These are phyloP conservation scores for Herminia tarsipennalis DNA, from an alignment of 2,888 invertebrate species.

Conservation along the genomic window DNA sequence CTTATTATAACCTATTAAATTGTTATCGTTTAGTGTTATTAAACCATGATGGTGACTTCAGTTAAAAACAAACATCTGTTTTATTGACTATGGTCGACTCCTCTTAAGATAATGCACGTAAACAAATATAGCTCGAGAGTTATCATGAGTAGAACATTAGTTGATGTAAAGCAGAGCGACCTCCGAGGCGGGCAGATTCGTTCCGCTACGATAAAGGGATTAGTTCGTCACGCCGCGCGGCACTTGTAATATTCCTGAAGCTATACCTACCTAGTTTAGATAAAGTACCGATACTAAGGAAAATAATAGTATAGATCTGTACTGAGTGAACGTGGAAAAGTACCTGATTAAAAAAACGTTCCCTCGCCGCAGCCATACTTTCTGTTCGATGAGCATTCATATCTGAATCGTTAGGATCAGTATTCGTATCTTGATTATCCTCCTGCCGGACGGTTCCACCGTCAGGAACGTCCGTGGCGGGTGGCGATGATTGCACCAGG, in stretches of 20 bases:
- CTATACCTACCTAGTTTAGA: constrained; percentile 45
- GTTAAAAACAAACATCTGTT: constrained; percentile 61
- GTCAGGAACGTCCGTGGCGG: constrained; percentile 45
- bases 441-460: constrained; percentile 39
- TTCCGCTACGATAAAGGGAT: constrained; percentile 77
- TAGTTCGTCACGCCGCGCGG: constrained; percentile 61
- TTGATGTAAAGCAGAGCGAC: constrained; percentile 73
- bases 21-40: not conserved
- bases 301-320: constrained; percentile 14
- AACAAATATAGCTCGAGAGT: constrained; percentile 60
- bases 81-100: constrained; percentile 48
- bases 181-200: constrained; percentile 61
- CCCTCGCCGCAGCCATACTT: constrained; percentile 76
- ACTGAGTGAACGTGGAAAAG: constrained; percentile 26
- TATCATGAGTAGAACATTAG: constrained; percentile 60
- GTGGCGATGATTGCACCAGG: constrained; percentile 57
- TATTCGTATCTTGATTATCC: constrained; percentile 33
- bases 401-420: constrained; percentile 50
- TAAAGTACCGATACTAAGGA: constrained; percentile 20
- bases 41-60: constrained; percentile 23
- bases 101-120: constrained; percentile 52
- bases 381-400: constrained; percentile 63
- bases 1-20: not conserved
- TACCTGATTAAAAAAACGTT: constrained; percentile 81
- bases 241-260: constrained; percentile 55